Conservation (phyloP, 2,888 invertebrate species). For the Drosophila fungiperda region DNA sequence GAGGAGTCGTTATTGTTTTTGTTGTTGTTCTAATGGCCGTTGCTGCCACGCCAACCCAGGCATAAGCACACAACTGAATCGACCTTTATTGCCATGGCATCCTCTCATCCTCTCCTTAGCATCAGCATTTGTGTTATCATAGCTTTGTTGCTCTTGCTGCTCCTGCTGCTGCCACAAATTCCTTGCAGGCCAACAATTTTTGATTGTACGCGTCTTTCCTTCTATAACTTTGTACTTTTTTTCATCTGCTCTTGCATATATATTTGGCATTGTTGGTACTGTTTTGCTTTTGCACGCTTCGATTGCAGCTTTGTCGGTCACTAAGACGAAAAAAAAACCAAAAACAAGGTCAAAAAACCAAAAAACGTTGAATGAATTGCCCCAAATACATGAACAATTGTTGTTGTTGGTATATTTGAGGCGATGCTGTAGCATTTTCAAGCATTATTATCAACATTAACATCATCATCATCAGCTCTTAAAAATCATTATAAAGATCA, state of each 20-base stretch:
- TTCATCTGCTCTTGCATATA: slow-evolving; percentile 40
- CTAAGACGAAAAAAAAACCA: slow-evolving; percentile 30
- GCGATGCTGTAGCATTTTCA: slow-evolving; percentile 38
- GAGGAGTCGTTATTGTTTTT: neutral
- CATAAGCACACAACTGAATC: slow-evolving; percentile 16
- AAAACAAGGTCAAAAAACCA: slow-evolving; percentile 44
- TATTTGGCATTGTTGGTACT: slow-evolving; percentile 42
- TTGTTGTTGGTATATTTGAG: slow-evolving; percentile 33
- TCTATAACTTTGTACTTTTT: neutral
- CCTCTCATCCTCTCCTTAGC: slow-evolving; percentile 29
- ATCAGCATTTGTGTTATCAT: slow-evolving; percentile 30
- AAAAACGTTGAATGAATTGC: slow-evolving; percentile 72
- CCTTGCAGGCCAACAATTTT: slow-evolving; percentile 45
- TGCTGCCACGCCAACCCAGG: slow-evolving; percentile 24
- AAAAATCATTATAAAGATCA: slow-evolving; percentile 45
- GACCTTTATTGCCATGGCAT: slow-evolving; percentile 37
- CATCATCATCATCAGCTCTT: slow-evolving; percentile 22
- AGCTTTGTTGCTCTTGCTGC: slow-evolving; percentile 8
- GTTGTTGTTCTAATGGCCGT: slow-evolving; percentile 1
- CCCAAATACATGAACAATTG: slow-evolving; percentile 66
- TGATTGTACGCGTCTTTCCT: slow-evolving; percentile 35
- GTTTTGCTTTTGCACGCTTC: slow-evolving; percentile 66
- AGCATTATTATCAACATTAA: slow-evolving; percentile 43
- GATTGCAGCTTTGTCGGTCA: slow-evolving; percentile 63
- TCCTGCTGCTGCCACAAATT: slow-evolving; percentile 49